Evolutionary conservation across 2,888 invertebrate species (phyloP).

Genomic region (Balanococcus diminutus): DNA sequence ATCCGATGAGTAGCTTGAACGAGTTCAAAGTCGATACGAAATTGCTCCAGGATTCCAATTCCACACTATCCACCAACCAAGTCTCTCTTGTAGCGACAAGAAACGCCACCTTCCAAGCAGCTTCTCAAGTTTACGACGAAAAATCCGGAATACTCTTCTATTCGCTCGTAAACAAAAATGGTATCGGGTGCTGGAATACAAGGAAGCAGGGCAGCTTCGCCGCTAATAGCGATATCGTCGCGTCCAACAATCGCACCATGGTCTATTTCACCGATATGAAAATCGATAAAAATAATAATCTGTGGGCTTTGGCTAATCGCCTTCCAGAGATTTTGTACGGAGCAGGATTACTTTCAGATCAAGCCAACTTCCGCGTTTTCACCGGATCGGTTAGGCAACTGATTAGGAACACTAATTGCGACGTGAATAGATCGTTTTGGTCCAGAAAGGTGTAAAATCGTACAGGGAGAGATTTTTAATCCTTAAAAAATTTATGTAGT

Average conservation of each 20-base stretch:
- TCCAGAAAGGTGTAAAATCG: conserved; percentile 43
- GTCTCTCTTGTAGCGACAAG: conserved; percentile 63
- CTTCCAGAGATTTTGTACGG: conserved; percentile 75
- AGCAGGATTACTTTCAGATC: conserved; percentile 66
- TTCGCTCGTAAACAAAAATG: conserved; percentile 80
- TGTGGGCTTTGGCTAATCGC: conserved; percentile 81
- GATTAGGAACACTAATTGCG: conserved; percentile 72
- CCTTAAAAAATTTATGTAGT: too few species aligned
- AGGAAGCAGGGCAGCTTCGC: conserved; percentile 59
- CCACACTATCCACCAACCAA: conserved; percentile 68
- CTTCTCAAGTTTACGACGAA: conserved; percentile 67
- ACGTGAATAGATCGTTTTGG: conserved; percentile 51
- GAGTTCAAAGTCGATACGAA: conserved; percentile 81
- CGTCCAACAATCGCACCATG: conserved; percentile 75
- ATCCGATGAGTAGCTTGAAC: conserved; percentile 77
- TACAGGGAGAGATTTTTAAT: too few species aligned
- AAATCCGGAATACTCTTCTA: conserved; percentile 74
- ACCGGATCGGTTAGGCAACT: conserved; percentile 70
- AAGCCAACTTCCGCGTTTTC: conserved; percentile 76
- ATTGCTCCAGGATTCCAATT: conserved; percentile 72
- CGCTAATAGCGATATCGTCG: conserved; percentile 70
- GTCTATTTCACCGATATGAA: conserved; percentile 82
- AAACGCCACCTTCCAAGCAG: conserved; percentile 71
- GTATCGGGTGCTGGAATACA: conserved; percentile 82
- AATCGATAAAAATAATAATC: conserved; percentile 62